Evolutionary conservation across 2,113 vertebrate genomes (phyloP).

Genomic region (Cygnus atratus): DNA sequence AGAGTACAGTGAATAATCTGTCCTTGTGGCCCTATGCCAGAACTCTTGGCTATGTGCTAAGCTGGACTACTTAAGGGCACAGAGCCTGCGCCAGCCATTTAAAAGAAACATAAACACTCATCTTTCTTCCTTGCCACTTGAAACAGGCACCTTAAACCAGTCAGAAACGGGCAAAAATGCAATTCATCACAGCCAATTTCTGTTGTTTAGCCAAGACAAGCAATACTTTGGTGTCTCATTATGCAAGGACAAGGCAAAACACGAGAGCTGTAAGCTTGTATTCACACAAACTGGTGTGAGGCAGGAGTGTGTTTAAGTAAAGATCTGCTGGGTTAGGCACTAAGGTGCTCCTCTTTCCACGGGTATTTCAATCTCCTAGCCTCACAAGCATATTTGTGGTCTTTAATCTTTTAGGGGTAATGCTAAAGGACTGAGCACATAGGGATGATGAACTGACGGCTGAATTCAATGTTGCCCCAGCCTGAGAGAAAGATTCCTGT

Average conservation of each 20-base stretch:
- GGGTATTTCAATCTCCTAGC: not conserved
- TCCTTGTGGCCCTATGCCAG: conserved; percentile 12
- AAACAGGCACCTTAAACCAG: not conserved
- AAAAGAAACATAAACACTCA: conserved; percentile 44
- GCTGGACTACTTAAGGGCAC: not conserved
- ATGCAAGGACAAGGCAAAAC: conserved; percentile 31
- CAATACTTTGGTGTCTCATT: not conserved
- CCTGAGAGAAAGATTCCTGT: not conserved
- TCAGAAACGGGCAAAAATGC: conserved; percentile 12
- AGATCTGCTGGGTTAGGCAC: not conserved
- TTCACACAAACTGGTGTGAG: not conserved
- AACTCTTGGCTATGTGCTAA: not conserved
- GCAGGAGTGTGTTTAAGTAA: not conserved
- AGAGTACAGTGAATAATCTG: conserved; percentile 57
- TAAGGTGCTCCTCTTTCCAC: not conserved
- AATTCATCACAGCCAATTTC: not conserved
- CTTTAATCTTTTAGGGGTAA: not conserved
- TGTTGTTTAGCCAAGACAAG: conserved; percentile 18
- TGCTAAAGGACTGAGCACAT: not conserved
- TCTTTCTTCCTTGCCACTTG: conserved; percentile 23
- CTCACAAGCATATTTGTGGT: not conserved
- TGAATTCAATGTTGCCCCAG: not conserved
- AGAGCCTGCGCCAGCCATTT: not conserved
- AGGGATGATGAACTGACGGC: not conserved
- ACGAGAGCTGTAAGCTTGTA: accelerated